phyloP scores from a whole-genome alignment of 2,888 invertebrate genomes.

The Leucophora obtusa region DNA sequence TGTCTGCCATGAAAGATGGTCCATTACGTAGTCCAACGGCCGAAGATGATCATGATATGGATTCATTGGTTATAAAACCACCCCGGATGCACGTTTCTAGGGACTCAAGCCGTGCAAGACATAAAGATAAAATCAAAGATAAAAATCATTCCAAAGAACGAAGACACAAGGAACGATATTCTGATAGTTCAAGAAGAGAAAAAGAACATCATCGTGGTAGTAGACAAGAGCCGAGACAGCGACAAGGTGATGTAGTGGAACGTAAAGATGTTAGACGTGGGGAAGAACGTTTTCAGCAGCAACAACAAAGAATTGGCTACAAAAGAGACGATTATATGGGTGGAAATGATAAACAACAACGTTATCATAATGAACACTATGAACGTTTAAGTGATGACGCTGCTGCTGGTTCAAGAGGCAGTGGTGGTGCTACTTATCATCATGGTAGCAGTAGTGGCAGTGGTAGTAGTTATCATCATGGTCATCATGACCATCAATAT shows the following conservation, averaged over 20 bases:
- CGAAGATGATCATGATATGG: slow-evolving; percentile 85
- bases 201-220: slow-evolving; percentile 75
- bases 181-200: slow-evolving; percentile 59
- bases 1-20: no score
- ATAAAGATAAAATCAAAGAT: slow-evolving; percentile 74
- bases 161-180: slow-evolving; percentile 74
- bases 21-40: no score
- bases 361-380: slow-evolving; percentile 67
- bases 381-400: slow-evolving; percentile 61
- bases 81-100: slow-evolving; percentile 85
- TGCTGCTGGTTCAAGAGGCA: slow-evolving; percentile 46
- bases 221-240: slow-evolving; percentile 61
- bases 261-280: slow-evolving; percentile 66
- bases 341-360: slow-evolving; percentile 59
- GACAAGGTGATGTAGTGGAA: slow-evolving; percentile 68
- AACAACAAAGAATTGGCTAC: slow-evolving; percentile 36
- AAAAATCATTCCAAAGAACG: slow-evolving; percentile 79
- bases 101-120: slow-evolving; percentile 81
- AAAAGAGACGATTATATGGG: slow-evolving; percentile 56
- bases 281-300: slow-evolving; percentile 67
- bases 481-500: slow-evolving; percentile 68
- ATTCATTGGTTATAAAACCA: slow-evolving; percentile 93
- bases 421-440: slow-evolving; percentile 59
- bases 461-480: slow-evolving; percentile 62
- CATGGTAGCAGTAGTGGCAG: slow-evolving; percentile 49